These are phyloP conservation scores for Carollia perspicillata DNA, from an alignment of 2,113 vertebrate genomes.

Conservation along the genomic window DNA sequence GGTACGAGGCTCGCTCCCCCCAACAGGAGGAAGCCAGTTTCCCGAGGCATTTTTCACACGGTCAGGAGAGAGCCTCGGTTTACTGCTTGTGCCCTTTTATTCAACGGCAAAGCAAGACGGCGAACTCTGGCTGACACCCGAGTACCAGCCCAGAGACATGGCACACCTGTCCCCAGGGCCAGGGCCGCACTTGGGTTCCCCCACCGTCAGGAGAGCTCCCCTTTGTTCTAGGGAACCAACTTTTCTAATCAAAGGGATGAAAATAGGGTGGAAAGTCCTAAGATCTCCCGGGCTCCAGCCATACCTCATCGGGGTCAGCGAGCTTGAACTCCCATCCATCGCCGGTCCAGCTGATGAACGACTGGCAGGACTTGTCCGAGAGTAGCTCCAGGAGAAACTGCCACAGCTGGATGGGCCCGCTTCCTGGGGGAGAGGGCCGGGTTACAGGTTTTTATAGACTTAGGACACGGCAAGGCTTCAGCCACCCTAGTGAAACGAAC, in stretches of 20 bases:
- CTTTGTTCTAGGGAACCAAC: accelerated
- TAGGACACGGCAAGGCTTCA: accelerated
- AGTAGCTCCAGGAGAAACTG: slow-evolving; percentile 92
- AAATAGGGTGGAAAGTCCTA: neutral
- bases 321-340: slow-evolving; percentile 95
- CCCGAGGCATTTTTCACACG: neutral
- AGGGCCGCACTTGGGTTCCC: neutral
- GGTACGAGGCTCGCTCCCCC: accelerated
- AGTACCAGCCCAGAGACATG: accelerated
- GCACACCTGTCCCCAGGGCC: accelerated
- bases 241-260: accelerated
- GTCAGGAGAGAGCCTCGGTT: neutral
- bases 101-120: accelerated
- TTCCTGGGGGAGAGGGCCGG: slow-evolving; percentile 77
- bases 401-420: slow-evolving; percentile 93
- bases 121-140: accelerated
- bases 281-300: neutral
- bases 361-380: slow-evolving; percentile 90
- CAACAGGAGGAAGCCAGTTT: accelerated
- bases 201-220: accelerated
- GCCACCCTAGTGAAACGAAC: accelerated
- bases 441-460: accelerated
- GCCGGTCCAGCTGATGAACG: slow-evolving; percentile 93
- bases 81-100: accelerated
- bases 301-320: slow-evolving; percentile 91